A percentile compares a stretch with the other conserved stretches of the same genome.
Evolutionary conservation across 2,888 invertebrate species (phyloP).

Genomic region (Hipparchia semele): DNA sequence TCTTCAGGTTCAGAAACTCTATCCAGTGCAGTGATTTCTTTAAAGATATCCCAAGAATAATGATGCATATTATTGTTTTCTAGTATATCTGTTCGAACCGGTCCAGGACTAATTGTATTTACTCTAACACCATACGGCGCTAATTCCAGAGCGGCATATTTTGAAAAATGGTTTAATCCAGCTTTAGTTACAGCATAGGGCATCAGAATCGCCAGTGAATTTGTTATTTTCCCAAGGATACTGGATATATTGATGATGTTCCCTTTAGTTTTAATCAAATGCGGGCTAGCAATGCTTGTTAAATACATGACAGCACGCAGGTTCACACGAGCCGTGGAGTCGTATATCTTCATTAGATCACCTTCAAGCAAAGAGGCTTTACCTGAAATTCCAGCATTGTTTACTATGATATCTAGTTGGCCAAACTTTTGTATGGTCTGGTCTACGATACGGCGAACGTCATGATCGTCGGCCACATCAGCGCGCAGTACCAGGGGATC

Average conservation of each 20-base stretch:
- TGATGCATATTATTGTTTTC: constrained; percentile 35
- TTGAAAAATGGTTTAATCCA: constrained; percentile 27
- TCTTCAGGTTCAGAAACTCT: constrained; percentile 45
- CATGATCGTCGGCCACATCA: constrained; percentile 26
- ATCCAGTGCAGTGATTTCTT: constrained; percentile 37
- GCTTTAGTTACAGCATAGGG: constrained; percentile 44
- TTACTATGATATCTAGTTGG: constrained; percentile 50
- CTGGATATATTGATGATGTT: constrained; percentile 34
- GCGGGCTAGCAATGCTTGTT: constrained; percentile 46
- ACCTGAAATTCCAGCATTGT: constrained; percentile 49
- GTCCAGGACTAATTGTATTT: not conserved
- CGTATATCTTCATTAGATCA: constrained; percentile 28
- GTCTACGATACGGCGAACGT: constrained; percentile 39
- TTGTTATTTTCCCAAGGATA: constrained; percentile 35
- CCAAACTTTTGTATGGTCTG: constrained; percentile 46
- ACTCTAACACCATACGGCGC: constrained; percentile 32
- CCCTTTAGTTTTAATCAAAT: constrained; percentile 49
- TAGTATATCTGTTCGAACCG: constrained; percentile 45
- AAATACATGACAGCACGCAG: constrained; percentile 44
- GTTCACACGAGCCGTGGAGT: constrained; percentile 37
- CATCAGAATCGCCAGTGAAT: constrained; percentile 25
- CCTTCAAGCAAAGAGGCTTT: constrained; percentile 41
- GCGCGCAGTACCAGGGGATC: constrained; percentile 20
- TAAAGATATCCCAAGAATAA: constrained; percentile 37
- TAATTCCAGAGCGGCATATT: constrained; percentile 31